Evolutionary conservation across 1,140 invertebrate species (phyloP).

Genomic region (Micrasema longulum): DNA sequence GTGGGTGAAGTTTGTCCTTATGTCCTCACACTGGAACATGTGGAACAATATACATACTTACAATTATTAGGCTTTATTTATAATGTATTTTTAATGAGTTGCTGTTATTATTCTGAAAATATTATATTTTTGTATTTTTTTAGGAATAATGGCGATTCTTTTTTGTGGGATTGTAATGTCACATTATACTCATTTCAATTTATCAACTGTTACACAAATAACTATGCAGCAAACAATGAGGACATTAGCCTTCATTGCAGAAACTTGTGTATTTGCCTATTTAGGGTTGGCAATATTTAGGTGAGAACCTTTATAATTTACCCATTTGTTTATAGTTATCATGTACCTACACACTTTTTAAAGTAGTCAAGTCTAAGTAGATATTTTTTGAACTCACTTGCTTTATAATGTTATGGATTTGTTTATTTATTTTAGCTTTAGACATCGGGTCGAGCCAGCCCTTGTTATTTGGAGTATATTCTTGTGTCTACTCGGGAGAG

Average conservation of each 20-base stretch:
- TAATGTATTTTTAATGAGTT: too few species aligned
- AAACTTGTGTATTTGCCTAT: constrained; percentile 99
- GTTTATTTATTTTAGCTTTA: too few species aligned
- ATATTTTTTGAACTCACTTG: too few species aligned
- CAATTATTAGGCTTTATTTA: too few species aligned
- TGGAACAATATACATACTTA: too few species aligned
- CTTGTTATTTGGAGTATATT: constrained; percentile 94
- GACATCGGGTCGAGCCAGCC: constrained; percentile 83
- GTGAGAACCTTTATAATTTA: too few species aligned
- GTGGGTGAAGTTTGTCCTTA: too few species aligned
- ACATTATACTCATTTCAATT: constrained; percentile 98
- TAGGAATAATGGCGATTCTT: constrained; percentile 98
- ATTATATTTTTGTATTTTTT: too few species aligned
- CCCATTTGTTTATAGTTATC: background rate
- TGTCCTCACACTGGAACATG: too few species aligned
- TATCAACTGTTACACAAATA: constrained; percentile 98
- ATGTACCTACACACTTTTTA: too few species aligned
- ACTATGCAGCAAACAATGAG: constrained; percentile 99
- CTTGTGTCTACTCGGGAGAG: constrained; percentile 91
- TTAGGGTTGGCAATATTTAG: constrained; percentile 95
- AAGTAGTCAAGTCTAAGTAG: too few species aligned
- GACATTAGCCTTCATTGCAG: constrained; percentile 96
- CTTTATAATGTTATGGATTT: background rate
- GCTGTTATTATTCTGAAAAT: too few species aligned
- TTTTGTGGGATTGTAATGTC: constrained; percentile 99